These are phyloP conservation scores for Spodoptera littoralis DNA, from an alignment of 2,888 invertebrate species.

Conservation along the genomic window DNA sequence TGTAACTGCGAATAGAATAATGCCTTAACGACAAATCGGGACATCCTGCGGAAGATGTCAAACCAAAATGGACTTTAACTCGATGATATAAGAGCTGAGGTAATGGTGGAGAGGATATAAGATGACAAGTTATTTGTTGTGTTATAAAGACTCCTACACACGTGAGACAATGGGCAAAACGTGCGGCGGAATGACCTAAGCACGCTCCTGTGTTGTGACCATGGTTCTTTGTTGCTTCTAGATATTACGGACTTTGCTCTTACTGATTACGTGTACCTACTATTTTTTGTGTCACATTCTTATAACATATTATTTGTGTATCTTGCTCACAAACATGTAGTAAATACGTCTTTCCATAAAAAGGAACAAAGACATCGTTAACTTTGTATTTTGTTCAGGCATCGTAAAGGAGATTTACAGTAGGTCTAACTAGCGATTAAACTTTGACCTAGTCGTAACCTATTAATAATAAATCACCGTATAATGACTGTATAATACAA, in stretches of 20 bases:
- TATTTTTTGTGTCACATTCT: slow-evolving; percentile 28
- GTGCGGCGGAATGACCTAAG: slow-evolving; percentile 65
- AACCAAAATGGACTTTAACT: slow-evolving; percentile 51
- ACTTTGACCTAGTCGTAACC: not conserved
- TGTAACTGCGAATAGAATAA: slow-evolving; percentile 69
- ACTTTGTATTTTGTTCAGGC: too few species aligned
- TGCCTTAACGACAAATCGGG: slow-evolving; percentile 63
- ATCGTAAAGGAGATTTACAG: slow-evolving; percentile 6
- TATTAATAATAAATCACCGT: slow-evolving; percentile 9
- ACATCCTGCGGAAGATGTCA: slow-evolving; percentile 61
- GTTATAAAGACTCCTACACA: slow-evolving; percentile 74
- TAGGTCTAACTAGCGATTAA: not conserved
- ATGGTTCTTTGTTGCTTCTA: slow-evolving; percentile 32
- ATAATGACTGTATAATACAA: slow-evolving; percentile 9
- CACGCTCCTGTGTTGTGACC: slow-evolving; percentile 51
- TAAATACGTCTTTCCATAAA: too few species aligned
- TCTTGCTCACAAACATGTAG: slow-evolving; percentile 1
- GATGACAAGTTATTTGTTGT: slow-evolving; percentile 59
- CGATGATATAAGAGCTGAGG: slow-evolving; percentile 43
- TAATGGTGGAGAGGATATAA: slow-evolving; percentile 44
- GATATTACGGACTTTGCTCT: slow-evolving; percentile 40
- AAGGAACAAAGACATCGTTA: too few species aligned
- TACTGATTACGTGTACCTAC: slow-evolving; percentile 24
- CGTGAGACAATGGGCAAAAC: slow-evolving; percentile 71
- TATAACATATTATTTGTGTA: slow-evolving; percentile 3